These are phyloP conservation scores for Petrocephalus sullivani DNA, from an alignment of 2,797 vertebrate species.

Conservation along the genomic window DNA sequence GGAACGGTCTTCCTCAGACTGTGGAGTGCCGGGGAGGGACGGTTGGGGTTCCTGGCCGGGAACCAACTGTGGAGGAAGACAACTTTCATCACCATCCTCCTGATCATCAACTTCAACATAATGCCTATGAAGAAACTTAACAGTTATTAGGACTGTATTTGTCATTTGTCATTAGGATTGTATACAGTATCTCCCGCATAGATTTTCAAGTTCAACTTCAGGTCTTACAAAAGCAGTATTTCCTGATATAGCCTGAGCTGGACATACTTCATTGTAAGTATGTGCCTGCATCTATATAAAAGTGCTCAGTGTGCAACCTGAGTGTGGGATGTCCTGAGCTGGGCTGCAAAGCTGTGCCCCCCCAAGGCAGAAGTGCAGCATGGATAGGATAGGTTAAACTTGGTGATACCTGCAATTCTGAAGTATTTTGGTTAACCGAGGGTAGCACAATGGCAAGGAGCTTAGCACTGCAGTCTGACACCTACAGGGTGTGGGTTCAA, in stretches of 20 bases:
- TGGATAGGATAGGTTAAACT: not conserved
- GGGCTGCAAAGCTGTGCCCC: not conserved
- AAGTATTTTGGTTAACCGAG: not conserved
- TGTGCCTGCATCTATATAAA: not conserved
- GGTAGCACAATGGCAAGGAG: not conserved
- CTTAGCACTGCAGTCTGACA: not conserved
- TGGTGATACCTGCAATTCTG: not conserved
- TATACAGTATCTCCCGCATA: not conserved
- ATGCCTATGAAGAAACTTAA: not conserved
- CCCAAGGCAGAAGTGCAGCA: not conserved
- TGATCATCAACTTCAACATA: not conserved
- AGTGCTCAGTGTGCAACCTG: not conserved
- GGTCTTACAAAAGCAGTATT: not conserved
- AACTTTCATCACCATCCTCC: slow-evolving; percentile 16
- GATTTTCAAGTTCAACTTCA: not conserved
- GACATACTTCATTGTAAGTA: not conserved
- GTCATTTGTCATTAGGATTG: not conserved
- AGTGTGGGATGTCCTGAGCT: not conserved
- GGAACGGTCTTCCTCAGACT: slow-evolving; percentile 79
- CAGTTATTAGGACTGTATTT: not conserved
- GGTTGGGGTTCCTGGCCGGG: slow-evolving; percentile 76
- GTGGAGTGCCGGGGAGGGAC: slow-evolving; percentile 62
- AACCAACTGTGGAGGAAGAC: slow-evolving; percentile 62
- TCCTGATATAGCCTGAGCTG: not conserved
- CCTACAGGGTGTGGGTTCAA: not conserved